Base-by-base conservation (phyloP, 2,888 invertebrate genomes). In the Marronus borbonicus region DNA sequence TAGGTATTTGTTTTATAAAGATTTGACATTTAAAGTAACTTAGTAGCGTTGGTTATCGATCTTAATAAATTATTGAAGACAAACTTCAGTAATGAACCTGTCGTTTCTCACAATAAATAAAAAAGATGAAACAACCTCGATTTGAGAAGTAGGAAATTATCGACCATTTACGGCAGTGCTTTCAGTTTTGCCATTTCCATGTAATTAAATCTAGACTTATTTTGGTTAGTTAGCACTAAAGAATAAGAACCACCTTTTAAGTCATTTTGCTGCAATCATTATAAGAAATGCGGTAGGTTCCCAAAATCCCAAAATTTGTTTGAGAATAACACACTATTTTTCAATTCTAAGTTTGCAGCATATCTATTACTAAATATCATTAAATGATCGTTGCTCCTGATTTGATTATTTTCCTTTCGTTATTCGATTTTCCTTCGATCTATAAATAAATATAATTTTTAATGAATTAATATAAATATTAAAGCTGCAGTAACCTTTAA, bases 21-120 rank as follows among this genome's bases (percentile, higher is more conserved):
- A 24, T 24, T 24, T 24, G 2, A 24, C 24, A 24, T 24, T 24
- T 24, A 24, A 24, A 24, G 24, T 24, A 24, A 55, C 55, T 12
- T 20, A 4, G 24, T 0, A 36, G 44, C 17, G 36, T 58, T 39
- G 36, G 60, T 44, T 76, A 76, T 76, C 55, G 76, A 76, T 76
- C 55, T 12, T 12, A 55, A 55, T 76, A 55, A 76, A 55, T 66
- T 66, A 76, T 66, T 68, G 14, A 52, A 55, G 36, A 2, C 7
- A 20, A 28, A 52, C 58, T 2, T 55, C n/a, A 55, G 17, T 76
- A 39, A 44, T 44, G 44, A 76, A 60, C 74, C 80, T 80, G 76
- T 79, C 60, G 69, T 72, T 81, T 83, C 82, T 76, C 83, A 83
- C 81, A 78, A 82, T 80, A 83, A 83, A 82, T 81, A 82, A 80